These are phyloP conservation scores for Aegotheles bennettii DNA, from an alignment of 2,113 vertebrate species.

Conservation along the genomic window DNA sequence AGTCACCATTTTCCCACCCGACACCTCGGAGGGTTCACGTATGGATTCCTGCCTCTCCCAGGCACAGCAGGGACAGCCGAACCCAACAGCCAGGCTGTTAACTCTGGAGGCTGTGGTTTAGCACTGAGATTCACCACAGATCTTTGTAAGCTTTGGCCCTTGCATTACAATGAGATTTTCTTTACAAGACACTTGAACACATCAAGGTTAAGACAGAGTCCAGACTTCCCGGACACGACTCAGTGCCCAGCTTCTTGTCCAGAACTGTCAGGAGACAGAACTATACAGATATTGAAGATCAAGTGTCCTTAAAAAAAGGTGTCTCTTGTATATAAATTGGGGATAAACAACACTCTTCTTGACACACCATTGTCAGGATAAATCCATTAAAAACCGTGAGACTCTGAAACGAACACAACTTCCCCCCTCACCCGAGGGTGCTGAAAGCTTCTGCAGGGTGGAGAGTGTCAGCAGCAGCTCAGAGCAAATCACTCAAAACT, in stretches of 20 bases:
- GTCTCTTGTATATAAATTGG: accelerated
- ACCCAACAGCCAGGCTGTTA: accelerated
- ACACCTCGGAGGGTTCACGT: background rate
- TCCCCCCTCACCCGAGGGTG: background rate
- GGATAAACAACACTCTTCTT: background rate
- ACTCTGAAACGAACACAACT: background rate
- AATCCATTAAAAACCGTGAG: background rate
- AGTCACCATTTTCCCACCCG: background rate
- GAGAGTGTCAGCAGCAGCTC: background rate
- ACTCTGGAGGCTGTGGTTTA: background rate
- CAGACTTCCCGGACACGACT: background rate
- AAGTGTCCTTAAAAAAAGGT: background rate
- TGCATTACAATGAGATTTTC: background rate
- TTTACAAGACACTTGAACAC: background rate
- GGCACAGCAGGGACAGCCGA: accelerated
- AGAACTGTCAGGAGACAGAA: background rate
- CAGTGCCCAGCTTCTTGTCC: accelerated
- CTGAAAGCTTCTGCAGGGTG: background rate
- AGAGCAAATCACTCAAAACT: background rate
- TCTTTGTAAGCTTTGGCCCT: background rate
- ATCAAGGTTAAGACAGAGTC: too few relatives aligned
- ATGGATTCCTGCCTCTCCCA: background rate
- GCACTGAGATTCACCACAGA: background rate
- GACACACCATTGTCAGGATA: background rate
- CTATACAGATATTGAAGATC: background rate